Evolutionary conservation across 1,140 invertebrate genomes (phyloP), one percentile per base, ranked within the genome.

Genomic region (Formica exsecta): DNA sequence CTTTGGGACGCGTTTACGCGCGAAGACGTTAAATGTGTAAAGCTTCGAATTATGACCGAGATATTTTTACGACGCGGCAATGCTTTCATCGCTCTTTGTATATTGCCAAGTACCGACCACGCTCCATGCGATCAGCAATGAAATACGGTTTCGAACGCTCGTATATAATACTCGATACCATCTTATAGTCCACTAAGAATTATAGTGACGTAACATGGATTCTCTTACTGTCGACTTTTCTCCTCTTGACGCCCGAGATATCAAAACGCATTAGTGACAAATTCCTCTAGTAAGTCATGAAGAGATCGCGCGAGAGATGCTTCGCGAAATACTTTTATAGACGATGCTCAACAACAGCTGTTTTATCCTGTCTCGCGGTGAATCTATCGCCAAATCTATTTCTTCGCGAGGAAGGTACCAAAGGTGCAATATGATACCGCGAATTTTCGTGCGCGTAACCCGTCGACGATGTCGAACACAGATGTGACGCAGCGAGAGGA

Each of bases 381-480:
- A 57, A 44, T 44, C 22, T 80, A 71, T 71, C 36, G 51, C 13
- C 66, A 16, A 81, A 71, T 71, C 38, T 83, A 73, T 83, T 73
- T 6, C 66, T 8, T 0, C 25, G 62, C 48, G 4, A 19, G 5
- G 48, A 13, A 19, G 59, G 13, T 57, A 75, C 70, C 48, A 38
- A 86, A 75, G 57, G 54, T 89, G 81, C 81, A 88, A 88, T 61
- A 87, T 74, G 86, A 89, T 38, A 88, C 74, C 86, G 29, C 75
- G 48, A 80, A 70, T 25, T 22, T 51, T n/a, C 11, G 7, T 61
- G 25, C 54, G 32, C 38, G 32, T 5, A 19, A 41, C 9, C 16
- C 32, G 32, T 62, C 54, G 25, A 61, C n/a, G 41, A 8, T 44
- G 65, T 36, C 36, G 36, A 61, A 61, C 25, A 11, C 13, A 9